Conservation (phyloP, 2,113 vertebrate genomes). For the Pluvialis apricaria region DNA sequence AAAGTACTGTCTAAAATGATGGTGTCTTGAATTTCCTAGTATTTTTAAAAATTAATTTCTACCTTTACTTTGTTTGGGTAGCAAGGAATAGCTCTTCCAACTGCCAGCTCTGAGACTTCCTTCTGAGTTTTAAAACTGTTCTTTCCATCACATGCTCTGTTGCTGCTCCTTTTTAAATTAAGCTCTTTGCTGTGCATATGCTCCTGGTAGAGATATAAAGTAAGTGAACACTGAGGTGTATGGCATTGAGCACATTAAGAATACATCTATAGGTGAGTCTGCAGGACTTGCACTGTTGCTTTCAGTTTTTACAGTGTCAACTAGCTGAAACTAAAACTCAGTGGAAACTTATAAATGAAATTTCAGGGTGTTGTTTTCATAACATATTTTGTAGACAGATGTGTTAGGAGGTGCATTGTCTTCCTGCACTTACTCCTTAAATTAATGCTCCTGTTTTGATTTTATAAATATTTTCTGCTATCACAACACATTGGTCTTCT, state of each 20-base stretch:
- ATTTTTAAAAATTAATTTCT: neutral
- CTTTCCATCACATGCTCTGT: neutral
- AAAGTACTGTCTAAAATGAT: neutral
- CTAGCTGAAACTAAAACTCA: neutral
- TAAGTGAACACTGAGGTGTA: rapidly evolving
- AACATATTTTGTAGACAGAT: neutral
- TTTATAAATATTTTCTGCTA: neutral
- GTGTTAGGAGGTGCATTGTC: neutral
- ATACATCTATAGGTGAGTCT: neutral
- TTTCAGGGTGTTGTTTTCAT: neutral
- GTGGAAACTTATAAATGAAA: neutral
- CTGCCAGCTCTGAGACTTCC: neutral
- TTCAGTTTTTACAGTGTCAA: neutral
- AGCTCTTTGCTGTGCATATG: neutral
- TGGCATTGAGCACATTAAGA: neutral
- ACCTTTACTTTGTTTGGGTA: neutral
- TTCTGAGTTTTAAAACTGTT: neutral
- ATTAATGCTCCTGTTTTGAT: neutral
- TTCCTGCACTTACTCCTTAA: neutral
- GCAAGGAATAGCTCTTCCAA: neutral
- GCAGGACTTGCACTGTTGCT: neutral
- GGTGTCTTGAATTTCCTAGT: neutral
- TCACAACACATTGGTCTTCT: neutral
- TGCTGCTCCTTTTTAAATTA: neutral
- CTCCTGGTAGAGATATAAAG: neutral